Conservation (phyloP, 92 coral and sea anemone genomes). For the Epizoanthus scotinus region DNA sequence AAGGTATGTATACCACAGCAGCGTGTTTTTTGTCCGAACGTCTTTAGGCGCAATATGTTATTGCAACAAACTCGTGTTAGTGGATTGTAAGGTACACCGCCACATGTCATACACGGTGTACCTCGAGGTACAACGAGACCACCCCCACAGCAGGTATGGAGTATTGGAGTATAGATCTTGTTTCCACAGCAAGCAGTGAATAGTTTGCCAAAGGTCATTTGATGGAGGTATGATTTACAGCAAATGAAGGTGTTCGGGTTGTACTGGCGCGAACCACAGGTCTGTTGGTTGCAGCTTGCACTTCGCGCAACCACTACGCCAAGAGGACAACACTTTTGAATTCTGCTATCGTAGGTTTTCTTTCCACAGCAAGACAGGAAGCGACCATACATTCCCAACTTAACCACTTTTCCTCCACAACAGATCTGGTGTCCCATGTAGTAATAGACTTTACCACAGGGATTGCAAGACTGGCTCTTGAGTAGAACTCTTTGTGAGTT, state of each 20-base stretch:
- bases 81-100: neutral
- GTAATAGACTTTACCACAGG: conserved; percentile 4
- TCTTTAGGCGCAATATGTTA: neutral
- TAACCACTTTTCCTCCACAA: conserved; percentile 4
- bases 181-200: conserved; percentile 32
- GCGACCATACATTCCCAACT: neutral
- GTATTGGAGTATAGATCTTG: conserved; percentile 20
- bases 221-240: neutral
- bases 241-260: conserved; percentile 22
- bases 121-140: neutral
- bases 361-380: neutral
- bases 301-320: neutral
- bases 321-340: conserved; percentile 7
- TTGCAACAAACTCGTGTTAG: conserved; percentile 6
- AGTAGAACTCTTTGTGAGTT: neutral
- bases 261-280: conserved; percentile 13
- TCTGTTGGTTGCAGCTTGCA: conserved; percentile 1
- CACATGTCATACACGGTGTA: neutral
- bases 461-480: neutral
- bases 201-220: neutral
- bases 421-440: conserved; percentile 18
- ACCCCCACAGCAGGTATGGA: conserved; percentile 10
- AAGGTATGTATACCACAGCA: conserved; percentile 28
- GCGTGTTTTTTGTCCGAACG: neutral
- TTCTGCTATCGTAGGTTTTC: neutral